These are phyloP conservation scores for Seriola quinqueradiata DNA, from an alignment of 2,113 vertebrate species.

Conservation along the genomic window DNA sequence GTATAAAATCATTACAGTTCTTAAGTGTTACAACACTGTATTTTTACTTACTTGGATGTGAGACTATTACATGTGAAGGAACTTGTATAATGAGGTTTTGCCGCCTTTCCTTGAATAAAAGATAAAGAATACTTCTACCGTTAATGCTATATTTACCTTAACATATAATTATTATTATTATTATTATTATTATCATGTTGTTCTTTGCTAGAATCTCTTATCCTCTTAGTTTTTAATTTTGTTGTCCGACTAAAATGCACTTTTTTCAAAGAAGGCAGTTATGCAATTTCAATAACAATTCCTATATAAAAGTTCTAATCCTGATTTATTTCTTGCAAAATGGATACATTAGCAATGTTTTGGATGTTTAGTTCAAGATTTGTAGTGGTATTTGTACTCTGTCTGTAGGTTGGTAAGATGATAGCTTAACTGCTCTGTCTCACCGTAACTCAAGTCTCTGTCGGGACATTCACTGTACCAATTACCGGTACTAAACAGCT, in stretches of 20 bases:
- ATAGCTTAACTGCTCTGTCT: background rate
- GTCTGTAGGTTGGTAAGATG: constrained; percentile 5
- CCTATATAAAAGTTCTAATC: background rate
- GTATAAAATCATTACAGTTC: too few relatives aligned
- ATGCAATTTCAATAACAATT: background rate
- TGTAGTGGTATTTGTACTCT: background rate
- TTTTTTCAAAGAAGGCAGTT: too few relatives aligned
- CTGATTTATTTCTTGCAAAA: background rate
- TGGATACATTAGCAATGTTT: background rate
- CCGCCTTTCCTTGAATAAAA: too few relatives aligned
- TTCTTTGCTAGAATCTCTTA: background rate
- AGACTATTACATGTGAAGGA: too few relatives aligned
- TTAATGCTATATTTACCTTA: too few relatives aligned
- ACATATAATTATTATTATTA: background rate
- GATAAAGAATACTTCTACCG: too few relatives aligned
- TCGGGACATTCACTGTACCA: constrained; percentile 33
- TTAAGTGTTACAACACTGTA: too few relatives aligned
- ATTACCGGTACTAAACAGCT: constrained; percentile 50
- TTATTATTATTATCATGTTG: too few relatives aligned
- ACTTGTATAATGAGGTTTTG: too few relatives aligned
- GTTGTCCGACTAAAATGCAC: too few relatives aligned
- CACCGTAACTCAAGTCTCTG: constrained; percentile 32
- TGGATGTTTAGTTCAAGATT: background rate
- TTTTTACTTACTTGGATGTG: too few relatives aligned
- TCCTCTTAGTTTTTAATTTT: background rate